Conservation (phyloP, 2,888 invertebrate species). For the Agrochola litura region DNA sequence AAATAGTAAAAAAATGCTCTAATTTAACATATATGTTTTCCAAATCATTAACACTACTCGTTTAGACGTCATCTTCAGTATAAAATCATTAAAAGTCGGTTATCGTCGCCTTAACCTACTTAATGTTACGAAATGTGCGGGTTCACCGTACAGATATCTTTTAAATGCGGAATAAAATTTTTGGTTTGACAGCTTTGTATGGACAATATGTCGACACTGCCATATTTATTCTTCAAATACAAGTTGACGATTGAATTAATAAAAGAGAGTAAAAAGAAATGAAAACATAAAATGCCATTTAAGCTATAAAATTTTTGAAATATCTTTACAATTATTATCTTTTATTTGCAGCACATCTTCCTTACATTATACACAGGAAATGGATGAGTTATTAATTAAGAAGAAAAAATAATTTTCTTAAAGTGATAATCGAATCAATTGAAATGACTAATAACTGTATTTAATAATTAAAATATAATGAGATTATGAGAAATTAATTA, state of each 20-base stretch:
- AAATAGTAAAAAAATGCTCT: too few relatives aligned
- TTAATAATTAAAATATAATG: not conserved
- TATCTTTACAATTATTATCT: conserved; percentile 1
- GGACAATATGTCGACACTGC: not conserved
- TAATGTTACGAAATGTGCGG: too few relatives aligned
- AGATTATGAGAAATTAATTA: not conserved
- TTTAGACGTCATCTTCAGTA: too few relatives aligned
- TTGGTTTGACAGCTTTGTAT: not conserved
- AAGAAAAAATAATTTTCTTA: not conserved
- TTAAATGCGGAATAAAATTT: not conserved
- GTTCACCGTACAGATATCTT: too few relatives aligned
- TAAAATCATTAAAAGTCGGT: too few relatives aligned
- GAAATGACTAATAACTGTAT: not conserved
- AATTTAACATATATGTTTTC: too few relatives aligned
- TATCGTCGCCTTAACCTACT: too few relatives aligned
- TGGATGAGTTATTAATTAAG: not conserved
- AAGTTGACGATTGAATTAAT: too few relatives aligned
- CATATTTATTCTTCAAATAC: not conserved
- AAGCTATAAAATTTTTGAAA: not conserved
- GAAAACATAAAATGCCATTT: not conserved
- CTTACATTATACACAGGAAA: not conserved
- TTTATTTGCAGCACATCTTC: conserved; percentile 6
- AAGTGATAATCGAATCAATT: not conserved
- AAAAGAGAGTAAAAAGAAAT: not conserved
- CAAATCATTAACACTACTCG: too few relatives aligned